phyloP scores from a whole-genome alignment of 1,140 invertebrate species.

The Trichonephila clavata region DNA sequence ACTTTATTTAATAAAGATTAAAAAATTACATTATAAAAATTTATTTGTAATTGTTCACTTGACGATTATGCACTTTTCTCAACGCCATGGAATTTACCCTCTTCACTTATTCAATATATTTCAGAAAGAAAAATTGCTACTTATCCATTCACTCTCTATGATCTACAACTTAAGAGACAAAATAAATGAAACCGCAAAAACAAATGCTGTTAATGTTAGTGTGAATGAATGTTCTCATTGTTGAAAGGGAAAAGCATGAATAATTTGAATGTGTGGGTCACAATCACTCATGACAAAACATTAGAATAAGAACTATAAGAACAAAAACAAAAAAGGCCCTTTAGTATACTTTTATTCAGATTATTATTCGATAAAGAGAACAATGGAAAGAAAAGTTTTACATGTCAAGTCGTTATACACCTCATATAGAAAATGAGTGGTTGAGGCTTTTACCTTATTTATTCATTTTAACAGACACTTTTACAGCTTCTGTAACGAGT shows the following conservation, averaged over 20 bases:
- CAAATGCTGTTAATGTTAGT: background rate
- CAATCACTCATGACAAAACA: background rate
- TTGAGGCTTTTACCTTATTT: too few species aligned
- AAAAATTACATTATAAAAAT: too few species aligned
- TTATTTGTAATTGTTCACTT: too few species aligned
- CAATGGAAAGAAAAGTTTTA: background rate
- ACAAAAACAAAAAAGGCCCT: background rate
- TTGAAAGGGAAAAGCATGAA: background rate
- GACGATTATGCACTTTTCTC: too few species aligned
- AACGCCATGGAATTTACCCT: too few species aligned
- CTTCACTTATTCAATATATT: background rate
- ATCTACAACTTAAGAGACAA: background rate
- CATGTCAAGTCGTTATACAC: background rate
- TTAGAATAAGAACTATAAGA: background rate
- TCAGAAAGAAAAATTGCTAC: background rate
- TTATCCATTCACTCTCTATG: background rate
- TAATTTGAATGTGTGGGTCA: background rate
- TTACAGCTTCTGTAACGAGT: too few species aligned
- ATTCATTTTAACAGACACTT: too few species aligned
- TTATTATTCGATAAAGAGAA: background rate
- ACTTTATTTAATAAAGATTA: too few species aligned
- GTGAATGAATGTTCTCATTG: background rate
- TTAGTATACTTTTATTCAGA: conserved; percentile 5
- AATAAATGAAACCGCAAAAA: background rate
- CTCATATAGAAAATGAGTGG: background rate